phyloP scores from a whole-genome alignment of 2,888 invertebrate species.

The Panzeria rudis region DNA sequence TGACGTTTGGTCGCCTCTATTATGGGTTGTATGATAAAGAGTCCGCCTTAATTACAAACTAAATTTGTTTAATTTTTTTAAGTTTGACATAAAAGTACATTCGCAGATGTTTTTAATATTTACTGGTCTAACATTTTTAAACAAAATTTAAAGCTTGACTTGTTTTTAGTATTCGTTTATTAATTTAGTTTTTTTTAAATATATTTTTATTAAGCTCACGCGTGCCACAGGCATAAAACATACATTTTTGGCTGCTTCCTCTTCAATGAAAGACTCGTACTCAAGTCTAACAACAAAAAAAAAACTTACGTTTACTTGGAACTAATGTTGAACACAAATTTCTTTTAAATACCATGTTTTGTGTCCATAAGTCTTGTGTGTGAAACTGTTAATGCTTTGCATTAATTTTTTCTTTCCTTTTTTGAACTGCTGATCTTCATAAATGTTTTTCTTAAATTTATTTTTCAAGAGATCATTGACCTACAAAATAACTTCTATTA shows the following conservation, averaged over 20 bases:
- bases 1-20: neutral
- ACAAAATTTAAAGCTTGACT: conserved; percentile 48
- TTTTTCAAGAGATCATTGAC: conserved; percentile 31
- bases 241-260: conserved; percentile 32
- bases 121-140: conserved; percentile 38
- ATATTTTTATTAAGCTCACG: conserved; percentile 44
- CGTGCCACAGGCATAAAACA: conserved; percentile 54
- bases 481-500: conserved; percentile 43
- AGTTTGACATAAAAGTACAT: conserved; percentile 33
- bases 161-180: conserved; percentile 40
- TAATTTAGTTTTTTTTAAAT: conserved; percentile 20
- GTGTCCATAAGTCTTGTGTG: conserved; percentile 11
- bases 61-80: conserved; percentile 3
- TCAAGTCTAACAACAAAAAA: neutral
- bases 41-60: conserved; percentile 1
- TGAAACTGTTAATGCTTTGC: conserved; percentile 42
- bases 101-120: neutral
- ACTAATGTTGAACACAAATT: conserved; percentile 15
- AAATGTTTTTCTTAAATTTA: neutral
- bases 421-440: conserved; percentile 6
- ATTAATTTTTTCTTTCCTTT: conserved; percentile 16
- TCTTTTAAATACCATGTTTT: conserved; percentile 13
- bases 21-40: conserved; percentile 21
- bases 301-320: conserved; percentile 9
- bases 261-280: neutral